Base-by-base conservation (phyloP, 2,888 invertebrate species). In the Brachyptera risi region DNA sequence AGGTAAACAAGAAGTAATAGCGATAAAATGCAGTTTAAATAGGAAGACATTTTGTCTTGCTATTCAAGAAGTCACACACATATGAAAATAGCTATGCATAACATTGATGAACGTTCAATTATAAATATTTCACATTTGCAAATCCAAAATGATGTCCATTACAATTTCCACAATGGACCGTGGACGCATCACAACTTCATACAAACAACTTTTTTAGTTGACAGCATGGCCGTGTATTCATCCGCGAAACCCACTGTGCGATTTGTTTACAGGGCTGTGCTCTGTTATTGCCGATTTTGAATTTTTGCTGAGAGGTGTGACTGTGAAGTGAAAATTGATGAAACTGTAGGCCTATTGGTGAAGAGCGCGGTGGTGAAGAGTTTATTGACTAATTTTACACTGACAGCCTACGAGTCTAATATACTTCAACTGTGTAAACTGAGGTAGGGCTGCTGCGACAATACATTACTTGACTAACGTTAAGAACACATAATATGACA, bases 11-110 rank as follows among this genome's bases (percentile, higher is more conserved):
- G 62, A 27, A 63, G 56, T 42, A 57, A 58, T 54, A 60, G 50
- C 60, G 47, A 44, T 31, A 62, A 54, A 58, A 64, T 57, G 56
- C 58, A 57, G 60, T 54, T 26, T 37, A 42, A 44, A 63, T 63
- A 60, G 63, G 63, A 65, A 65, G 65, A 65, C 65, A 63, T 62
- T 47, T 51, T 63, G 56, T 38, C 56, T 49, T 58, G 54, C 26
- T 31, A 51, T 24, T 19, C 56, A 35, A 24, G 17, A 56, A 51
- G 63, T 63, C 50, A 63, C 42, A 47, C 57, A 37, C 40, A 59
- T 57, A 58, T 57, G 26, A 44, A 37, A 47, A 60, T 49, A 21
- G 15, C 13, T 44, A 7, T 26, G 47, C 23, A 23, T 47, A 13
- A 21, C 19, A 4, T 23, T 21, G 47, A 47, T 23, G 24, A 47